phyloP scores from a whole-genome alignment of 2,113 vertebrate genomes.

The Antigone vipio region DNA sequence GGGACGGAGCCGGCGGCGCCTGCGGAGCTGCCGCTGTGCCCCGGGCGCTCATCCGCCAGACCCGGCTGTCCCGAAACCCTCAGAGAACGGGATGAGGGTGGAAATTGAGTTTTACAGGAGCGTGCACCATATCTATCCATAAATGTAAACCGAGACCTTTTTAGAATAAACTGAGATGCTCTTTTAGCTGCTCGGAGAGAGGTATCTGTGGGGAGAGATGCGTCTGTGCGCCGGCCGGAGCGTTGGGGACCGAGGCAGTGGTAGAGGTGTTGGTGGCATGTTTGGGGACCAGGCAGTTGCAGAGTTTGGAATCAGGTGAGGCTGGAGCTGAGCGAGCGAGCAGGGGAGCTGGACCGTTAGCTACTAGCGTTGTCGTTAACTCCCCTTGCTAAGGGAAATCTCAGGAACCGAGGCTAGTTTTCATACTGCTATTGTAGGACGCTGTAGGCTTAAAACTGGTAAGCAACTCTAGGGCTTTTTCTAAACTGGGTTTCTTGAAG shows the following conservation, averaged over 20 bases:
- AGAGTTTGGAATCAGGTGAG: background rate
- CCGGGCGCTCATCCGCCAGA: too few species aligned
- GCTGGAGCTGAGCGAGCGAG: background rate
- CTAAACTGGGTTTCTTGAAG: background rate
- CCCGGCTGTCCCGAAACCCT: too few species aligned
- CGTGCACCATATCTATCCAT: accelerated
- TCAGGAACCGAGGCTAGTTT: background rate
- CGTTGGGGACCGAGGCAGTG: too few species aligned
- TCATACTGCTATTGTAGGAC: accelerated
- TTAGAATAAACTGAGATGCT: background rate
- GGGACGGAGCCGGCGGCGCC: too few species aligned
- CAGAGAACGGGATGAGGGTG: background rate
- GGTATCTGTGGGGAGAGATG: too few species aligned
- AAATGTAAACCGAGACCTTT: background rate
- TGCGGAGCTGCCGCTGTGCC: too few species aligned
- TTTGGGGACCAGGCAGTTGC: background rate
- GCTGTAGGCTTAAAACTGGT: background rate
- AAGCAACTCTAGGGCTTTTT: background rate
- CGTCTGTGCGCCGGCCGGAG: background rate
- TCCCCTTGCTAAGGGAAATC: background rate
- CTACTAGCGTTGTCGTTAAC: background rate
- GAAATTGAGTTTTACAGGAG: background rate
- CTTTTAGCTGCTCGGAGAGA: background rate
- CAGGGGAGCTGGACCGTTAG: background rate
- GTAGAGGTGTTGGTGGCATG: background rate